These are phyloP conservation scores for Oxyruncus cristatus DNA, from an alignment of 2,113 vertebrate species.

Conservation along the genomic window DNA sequence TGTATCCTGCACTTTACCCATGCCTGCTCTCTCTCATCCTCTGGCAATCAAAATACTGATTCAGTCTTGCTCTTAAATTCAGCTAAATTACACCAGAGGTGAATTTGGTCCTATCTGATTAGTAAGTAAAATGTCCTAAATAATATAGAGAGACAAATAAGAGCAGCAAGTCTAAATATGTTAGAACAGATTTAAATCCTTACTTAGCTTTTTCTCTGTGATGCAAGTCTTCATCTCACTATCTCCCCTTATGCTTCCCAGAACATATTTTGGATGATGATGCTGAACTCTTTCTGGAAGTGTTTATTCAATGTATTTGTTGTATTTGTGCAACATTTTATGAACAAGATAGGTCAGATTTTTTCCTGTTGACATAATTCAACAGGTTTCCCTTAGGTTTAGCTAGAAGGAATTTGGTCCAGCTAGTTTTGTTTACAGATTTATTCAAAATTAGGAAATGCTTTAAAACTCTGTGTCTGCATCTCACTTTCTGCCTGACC, in stretches of 20 bases:
- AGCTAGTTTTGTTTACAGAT: background rate
- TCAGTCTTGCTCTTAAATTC: background rate
- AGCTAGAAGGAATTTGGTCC: background rate
- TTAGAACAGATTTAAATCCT: background rate
- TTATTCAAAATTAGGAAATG: background rate
- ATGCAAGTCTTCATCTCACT: background rate
- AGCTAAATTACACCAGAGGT: background rate
- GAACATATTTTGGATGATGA: background rate
- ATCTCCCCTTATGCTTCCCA: background rate
- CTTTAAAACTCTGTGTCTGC: background rate
- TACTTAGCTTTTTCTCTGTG: conserved; percentile 11
- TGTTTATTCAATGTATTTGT: conserved; percentile 31
- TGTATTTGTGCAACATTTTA: background rate
- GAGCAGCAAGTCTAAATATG: background rate
- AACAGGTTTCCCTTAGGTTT: background rate
- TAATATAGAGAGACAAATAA: background rate
- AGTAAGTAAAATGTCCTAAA: background rate
- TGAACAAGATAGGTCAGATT: background rate
- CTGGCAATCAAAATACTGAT: background rate
- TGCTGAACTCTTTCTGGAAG: background rate
- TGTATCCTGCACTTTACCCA: background rate
- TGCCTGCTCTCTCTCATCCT: background rate
- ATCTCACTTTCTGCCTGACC: background rate
- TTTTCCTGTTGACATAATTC: conserved; percentile 29
- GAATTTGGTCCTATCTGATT: background rate